Base-by-base conservation (phyloP, 1,140 invertebrate species). In the Ylistrum balloti region DNA sequence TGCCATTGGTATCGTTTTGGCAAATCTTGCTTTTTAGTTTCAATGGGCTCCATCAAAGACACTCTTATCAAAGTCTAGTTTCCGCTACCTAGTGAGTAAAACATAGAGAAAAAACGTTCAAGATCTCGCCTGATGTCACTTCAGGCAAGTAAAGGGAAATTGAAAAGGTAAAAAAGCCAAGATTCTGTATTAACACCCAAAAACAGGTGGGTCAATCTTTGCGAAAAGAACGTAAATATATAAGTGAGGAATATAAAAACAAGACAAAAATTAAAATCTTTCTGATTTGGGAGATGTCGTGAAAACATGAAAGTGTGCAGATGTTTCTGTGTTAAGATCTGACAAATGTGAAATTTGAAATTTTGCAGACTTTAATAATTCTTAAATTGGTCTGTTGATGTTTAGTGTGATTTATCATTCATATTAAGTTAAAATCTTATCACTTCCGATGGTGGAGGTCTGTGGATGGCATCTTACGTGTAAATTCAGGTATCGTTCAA, bases 331-430 rank as follows among this genome's bases (percentile, higher is more conserved):
- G n/a, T 74, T 28, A 74, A 74, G 9, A 74, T 74, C 56, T 74
- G 56, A 74, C 56, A 74, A 74, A 74, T 74, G 56, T 74, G 56
- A 74, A 74, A 74, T 28, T 74, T 74, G 56, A 74, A 74, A 74
- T 74, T 74, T n/a, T 74, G 56, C 56, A 74, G 56, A 74, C 56
- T 74, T 74, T 74, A 74, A 74, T 74, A 74, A 74, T 74, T 74
- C 56, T 74, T 74, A 74, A 74, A 74, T 74, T 74, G 56, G 56
- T 28, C 56, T n/a, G n/a, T 28, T 74, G 56, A 74, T 74, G 56
- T 9, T 74, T 74, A 28, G 5, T 28, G 56, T 74, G 56, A 74
- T 74, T 74, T 74, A 74, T 74, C 56, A 74, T 74, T 74, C 28
- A n/a, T 74, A n/a, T 74, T 7, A 74, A 74, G 56, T 74, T 74